Conservation (phyloP, 2,888 invertebrate species). For the Raillietiella orientalis region DNA sequence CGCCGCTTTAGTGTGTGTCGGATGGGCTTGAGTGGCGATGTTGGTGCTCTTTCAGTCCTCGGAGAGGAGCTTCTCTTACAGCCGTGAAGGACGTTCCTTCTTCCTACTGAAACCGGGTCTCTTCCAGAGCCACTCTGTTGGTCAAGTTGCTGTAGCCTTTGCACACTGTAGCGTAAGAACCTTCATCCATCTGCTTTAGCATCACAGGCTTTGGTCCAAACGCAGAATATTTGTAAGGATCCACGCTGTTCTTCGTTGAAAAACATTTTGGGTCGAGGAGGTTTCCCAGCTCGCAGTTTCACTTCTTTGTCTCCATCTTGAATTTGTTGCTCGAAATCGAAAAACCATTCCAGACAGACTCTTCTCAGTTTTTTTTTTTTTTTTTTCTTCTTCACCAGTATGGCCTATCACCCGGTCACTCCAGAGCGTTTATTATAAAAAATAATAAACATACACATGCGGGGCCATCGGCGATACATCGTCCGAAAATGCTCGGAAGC, state of each 20-base stretch:
- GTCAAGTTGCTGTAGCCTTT: slow-evolving; percentile 92
- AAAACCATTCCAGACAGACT: too few relatives aligned
- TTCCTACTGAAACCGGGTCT: slow-evolving; percentile 93
- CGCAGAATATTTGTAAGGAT: slow-evolving; percentile 76
- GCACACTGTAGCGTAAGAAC: slow-evolving; percentile 96
- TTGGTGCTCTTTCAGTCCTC: slow-evolving; percentile 97
- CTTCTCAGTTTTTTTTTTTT: too few relatives aligned
- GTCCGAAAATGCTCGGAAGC: too few relatives aligned
- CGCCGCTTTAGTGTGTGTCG: slow-evolving; percentile 89
- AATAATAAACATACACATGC: too few relatives aligned
- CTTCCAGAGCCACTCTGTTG: slow-evolving; percentile 93
- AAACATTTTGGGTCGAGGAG: slow-evolving; percentile 77
- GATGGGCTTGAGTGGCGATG: slow-evolving; percentile 94
- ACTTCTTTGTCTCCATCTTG: slow-evolving; percentile 62
- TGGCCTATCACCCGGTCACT: too few relatives aligned
- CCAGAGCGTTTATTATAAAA: too few relatives aligned
- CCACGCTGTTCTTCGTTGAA: slow-evolving; percentile 40
- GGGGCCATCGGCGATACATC: too few relatives aligned
- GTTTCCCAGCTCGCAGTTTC: slow-evolving; percentile 59
- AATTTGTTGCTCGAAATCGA: slow-evolving; percentile 63
- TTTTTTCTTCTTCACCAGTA: too few relatives aligned
- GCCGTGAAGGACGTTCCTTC: slow-evolving; percentile 99
- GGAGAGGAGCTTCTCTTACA: slow-evolving; percentile 87
- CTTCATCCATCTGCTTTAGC: slow-evolving; percentile 93
- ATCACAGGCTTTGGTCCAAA: slow-evolving; percentile 74